Base-by-base conservation (phyloP, 2,113 vertebrate genomes). In the Neopipo cinnamomea region DNA sequence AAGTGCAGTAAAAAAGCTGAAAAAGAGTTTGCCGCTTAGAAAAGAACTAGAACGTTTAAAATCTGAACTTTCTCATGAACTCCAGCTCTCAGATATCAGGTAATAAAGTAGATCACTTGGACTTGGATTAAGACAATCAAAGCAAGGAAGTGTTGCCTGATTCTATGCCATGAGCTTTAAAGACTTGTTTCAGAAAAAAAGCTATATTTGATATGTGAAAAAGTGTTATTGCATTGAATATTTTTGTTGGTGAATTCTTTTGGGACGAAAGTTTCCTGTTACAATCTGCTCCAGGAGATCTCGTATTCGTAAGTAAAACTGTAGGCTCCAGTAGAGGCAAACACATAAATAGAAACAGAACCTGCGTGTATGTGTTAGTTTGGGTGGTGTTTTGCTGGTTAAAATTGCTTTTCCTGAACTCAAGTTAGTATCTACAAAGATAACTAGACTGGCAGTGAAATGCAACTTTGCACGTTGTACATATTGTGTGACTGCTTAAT, bases 61-160 rank as follows among this genome's bases (percentile, higher is more conserved):
- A 97, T 89, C 81, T 47, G 98, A 99, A n/a, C 98, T 99, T 14
- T 98, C 97, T 71, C 91, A 73, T 73, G 98, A 98, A 6, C 98
- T 99, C 59, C 95, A 98, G 53, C 97, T 99, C 63, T 97, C 97
- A 11, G 99, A 99, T 83, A 99, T 99, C 97, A 99, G 99, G 99
- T 99, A 98, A 93, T 83, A 25, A 73, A 70, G 83, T 27, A 55
- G 23, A 73, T 81, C 22, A 58, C 6, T 61, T 67, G 50, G 47
- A 72, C 23, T 59, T 85, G 39, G 7, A 21, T 74, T 72, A 81
- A 44, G 77, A n/a, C 30, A 61, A 19, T 76, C 50, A 76, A 93
- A 89, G 41, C 50, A 49, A 75, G 30, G 33, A 78, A 55, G 24
- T 61, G 22, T 50, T 47, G 35, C 55, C 25, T 16, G 30, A 46